Conservation (phyloP, 1,140 invertebrate genomes). For the Cotesia typhae region DNA sequence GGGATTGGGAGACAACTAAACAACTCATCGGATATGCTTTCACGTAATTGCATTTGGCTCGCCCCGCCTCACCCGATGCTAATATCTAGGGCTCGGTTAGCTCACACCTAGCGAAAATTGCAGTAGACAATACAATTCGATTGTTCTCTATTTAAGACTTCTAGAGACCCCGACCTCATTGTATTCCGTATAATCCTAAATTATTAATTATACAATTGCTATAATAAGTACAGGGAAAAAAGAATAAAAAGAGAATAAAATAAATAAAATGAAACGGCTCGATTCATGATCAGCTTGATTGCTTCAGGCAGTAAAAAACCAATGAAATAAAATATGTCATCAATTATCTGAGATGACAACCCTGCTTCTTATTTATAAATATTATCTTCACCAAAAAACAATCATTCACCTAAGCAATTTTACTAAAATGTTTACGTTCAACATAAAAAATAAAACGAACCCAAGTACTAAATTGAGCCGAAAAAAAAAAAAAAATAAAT, state of each 20-base stretch:
- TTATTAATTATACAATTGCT: neutral
- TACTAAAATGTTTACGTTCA: no score
- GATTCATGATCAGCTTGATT: no score
- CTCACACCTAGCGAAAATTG: conserved; percentile 20
- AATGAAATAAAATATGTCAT: no score
- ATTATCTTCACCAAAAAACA: no score
- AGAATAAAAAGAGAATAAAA: neutral
- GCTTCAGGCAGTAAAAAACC: no score
- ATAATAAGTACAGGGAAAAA: neutral
- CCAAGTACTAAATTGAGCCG: no score
- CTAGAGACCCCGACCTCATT: conserved; percentile 9
- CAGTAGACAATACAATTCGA: conserved; percentile 2
- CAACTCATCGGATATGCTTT: conserved; percentile 43
- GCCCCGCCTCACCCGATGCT: conserved; percentile 45
- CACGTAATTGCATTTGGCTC: conserved; percentile 56
- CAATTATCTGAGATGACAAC: no score
- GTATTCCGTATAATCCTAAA: neutral
- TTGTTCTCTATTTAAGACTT: conserved; percentile 23
- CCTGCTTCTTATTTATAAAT: no score
- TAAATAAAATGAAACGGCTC: neutral
- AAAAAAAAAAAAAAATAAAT: no score
- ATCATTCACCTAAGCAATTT: no score
- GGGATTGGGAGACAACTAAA: neutral
- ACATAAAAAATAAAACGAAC: no score
- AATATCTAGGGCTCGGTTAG: conserved; percentile 43